These are phyloP conservation scores for Tokudaia tokunoshimensis DNA, from an alignment of 2,797 vertebrate genomes.

Conservation along the genomic window DNA sequence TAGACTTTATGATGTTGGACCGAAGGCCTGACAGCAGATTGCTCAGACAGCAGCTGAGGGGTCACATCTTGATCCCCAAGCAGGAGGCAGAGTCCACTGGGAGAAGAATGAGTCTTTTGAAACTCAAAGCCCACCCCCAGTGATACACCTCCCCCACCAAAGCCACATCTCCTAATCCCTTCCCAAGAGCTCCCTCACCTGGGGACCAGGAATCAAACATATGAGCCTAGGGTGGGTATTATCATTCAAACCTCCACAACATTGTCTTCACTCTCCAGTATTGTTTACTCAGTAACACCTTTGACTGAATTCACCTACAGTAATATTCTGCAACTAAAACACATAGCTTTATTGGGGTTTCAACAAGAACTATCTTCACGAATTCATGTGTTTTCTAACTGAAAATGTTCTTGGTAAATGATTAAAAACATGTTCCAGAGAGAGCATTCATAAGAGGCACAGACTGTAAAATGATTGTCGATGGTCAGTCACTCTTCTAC, in stretches of 20 bases:
- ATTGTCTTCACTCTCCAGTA: neutral
- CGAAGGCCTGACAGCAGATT: neutral
- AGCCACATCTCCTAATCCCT: neutral
- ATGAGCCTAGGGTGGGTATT: neutral
- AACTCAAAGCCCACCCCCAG: neutral
- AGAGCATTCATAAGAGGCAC: neutral
- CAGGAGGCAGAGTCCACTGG: neutral
- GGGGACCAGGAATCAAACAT: neutral
- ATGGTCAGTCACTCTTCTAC: neutral
- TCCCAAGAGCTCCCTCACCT: neutral
- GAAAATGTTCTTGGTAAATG: neutral
- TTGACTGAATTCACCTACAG: neutral
- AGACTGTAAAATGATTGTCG: neutral
- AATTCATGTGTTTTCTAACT: neutral
- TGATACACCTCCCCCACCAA: neutral
- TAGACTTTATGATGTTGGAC: neutral
- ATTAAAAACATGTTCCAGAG: conserved; percentile 56
- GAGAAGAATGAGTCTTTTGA: neutral
- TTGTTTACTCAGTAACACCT: neutral
- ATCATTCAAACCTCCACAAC: neutral
- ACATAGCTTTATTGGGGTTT: conserved; percentile 8
- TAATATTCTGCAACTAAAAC: neutral
- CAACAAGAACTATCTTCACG: neutral
- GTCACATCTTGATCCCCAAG: neutral
- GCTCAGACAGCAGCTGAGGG: neutral